Percentiles rank a stretch among this genome's conserved stretches.
These are phyloP conservation scores for Acanthosepion esculentum DNA, from an alignment of 2,888 invertebrate species.

Conservation along the genomic window DNA sequence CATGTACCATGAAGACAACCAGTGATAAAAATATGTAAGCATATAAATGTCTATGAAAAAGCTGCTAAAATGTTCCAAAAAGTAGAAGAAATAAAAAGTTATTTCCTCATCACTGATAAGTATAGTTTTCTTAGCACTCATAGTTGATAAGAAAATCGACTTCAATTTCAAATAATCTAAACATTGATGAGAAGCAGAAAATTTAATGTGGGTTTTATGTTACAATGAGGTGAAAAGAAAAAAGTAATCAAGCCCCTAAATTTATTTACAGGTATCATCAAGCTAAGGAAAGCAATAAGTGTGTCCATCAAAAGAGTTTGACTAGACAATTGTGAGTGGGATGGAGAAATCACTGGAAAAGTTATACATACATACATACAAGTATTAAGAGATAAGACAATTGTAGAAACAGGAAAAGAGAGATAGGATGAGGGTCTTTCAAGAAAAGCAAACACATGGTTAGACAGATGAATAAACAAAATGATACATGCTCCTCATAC, in stretches of 20 bases:
- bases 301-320: neutral
- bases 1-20: too few relatives aligned
- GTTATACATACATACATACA: neutral
- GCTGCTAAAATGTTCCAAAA: too few relatives aligned
- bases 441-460: neutral
- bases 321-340: neutral
- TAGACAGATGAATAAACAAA: constrained; percentile 41
- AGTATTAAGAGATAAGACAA: neutral
- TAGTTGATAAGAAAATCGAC: neutral
- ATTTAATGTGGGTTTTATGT: neutral
- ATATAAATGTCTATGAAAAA: too few relatives aligned
- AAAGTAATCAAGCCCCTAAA: neutral
- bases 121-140: constrained; percentile 17
- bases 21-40: too few relatives aligned
- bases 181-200: neutral
- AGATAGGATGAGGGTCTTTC: neutral
- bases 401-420: neutral
- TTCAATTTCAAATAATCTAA: neutral
- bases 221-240: neutral
- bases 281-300: neutral
- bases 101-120: constrained; percentile 12
- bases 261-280: neutral
- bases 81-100: neutral
- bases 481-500: neutral
- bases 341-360: neutral